A percentile compares a stretch with the other conserved stretches of the same genome.
These are phyloP conservation scores for Acinonyx jubatus DNA, from an alignment of 2,113 vertebrate genomes.

Conservation along the genomic window DNA sequence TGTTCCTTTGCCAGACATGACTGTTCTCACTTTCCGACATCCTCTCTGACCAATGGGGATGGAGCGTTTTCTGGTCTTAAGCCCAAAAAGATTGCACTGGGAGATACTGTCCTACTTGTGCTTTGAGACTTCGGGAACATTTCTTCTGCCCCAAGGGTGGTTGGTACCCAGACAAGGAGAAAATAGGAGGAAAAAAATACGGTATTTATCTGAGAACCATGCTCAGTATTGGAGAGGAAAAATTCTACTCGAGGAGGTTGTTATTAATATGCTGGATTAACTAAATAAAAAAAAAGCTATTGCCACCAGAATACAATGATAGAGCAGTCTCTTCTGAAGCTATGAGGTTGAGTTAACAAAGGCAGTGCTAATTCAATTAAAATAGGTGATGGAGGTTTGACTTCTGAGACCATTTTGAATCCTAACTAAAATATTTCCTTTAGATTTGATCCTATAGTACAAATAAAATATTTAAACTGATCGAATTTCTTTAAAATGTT, in stretches of 20 bases:
- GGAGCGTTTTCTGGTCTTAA: not conserved
- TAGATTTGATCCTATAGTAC: constrained; percentile 28
- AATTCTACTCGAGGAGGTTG: not conserved
- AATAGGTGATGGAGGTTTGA: not conserved
- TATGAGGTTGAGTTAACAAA: constrained; percentile 29
- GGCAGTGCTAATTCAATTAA: not conserved
- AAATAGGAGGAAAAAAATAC: not conserved
- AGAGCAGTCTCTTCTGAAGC: not conserved
- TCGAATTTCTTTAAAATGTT: constrained; percentile 38
- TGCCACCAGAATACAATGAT: not conserved
- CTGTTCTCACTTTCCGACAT: not conserved
- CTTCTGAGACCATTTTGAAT: constrained; percentile 41
- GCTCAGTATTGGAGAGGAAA: not conserved
- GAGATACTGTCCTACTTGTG: not conserved
- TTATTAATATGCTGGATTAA: constrained; percentile 39
- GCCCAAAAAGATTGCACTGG: not conserved
- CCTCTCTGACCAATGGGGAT: not conserved
- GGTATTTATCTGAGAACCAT: not conserved
- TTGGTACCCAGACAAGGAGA: not conserved
- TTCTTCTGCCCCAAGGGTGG: not conserved
- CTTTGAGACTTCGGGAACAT: not conserved
- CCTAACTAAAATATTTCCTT: constrained; percentile 57
- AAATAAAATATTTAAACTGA: not conserved
- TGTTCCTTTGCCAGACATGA: not conserved
- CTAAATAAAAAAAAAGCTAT: not conserved